Evolutionary conservation across 1,140 invertebrate genomes (phyloP).

Genomic region (Theocolax elegans): DNA sequence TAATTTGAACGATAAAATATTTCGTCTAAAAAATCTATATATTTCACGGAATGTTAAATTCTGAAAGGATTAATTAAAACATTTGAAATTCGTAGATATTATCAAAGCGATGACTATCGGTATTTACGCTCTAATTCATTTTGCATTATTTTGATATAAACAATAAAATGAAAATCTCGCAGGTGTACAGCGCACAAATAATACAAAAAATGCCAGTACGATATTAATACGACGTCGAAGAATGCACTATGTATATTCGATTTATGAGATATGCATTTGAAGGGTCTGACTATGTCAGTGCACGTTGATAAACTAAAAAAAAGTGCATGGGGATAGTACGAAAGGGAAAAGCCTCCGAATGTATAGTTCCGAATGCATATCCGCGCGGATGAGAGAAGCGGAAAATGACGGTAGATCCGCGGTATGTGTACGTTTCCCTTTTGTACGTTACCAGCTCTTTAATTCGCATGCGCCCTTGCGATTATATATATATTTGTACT

Average conservation of each 20-base stretch:
- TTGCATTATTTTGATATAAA: too few relatives aligned
- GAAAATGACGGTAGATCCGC: not conserved
- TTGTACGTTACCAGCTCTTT: not conserved
- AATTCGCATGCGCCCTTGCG: constrained; percentile 21
- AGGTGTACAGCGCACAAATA: too few relatives aligned
- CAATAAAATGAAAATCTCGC: too few relatives aligned
- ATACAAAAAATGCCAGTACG: not conserved
- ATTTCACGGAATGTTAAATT: not conserved
- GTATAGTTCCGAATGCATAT: too few relatives aligned
- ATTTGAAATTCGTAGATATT: too few relatives aligned
- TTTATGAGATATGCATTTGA: constrained; percentile 8
- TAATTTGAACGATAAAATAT: too few relatives aligned
- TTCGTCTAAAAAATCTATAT: too few relatives aligned
- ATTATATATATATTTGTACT: not conserved
- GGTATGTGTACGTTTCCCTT: not conserved
- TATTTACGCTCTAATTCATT: not conserved
- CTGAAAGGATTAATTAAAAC: too few relatives aligned
- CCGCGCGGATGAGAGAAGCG: not conserved
- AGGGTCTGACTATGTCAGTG: constrained; percentile 10
- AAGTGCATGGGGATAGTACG: not conserved
- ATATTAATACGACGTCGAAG: not conserved
- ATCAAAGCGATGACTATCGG: not conserved
- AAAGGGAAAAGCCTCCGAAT: not conserved
- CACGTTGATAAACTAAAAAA: not conserved
- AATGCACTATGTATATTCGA: constrained; percentile 3